Percentiles rank a stretch among this genome's conserved stretches.
Evolutionary conservation across 2,888 invertebrate species (phyloP).

Genomic region (Isotomurus palustris): DNA sequence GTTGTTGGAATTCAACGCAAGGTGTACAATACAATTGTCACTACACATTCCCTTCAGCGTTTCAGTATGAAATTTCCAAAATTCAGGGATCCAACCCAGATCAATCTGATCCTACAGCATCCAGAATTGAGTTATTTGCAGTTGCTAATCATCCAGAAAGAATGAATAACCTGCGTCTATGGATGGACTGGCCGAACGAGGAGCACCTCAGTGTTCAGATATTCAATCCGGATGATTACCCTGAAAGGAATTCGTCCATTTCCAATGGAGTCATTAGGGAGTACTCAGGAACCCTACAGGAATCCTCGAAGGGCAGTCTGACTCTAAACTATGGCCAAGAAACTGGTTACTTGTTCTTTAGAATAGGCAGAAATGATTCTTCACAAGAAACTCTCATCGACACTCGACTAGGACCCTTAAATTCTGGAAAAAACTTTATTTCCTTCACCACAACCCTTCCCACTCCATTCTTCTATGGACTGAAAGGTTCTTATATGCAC

Average conservation of each 20-base stretch:
- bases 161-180: slow-evolving; percentile 25
- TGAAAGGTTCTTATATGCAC: slow-evolving; percentile 31
- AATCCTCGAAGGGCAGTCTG: background rate
- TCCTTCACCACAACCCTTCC: slow-evolving; percentile 33
- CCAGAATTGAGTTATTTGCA: background rate
- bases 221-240: slow-evolving; percentile 20
- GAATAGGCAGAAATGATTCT: slow-evolving; percentile 18
- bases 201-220: slow-evolving; percentile 25
- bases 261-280: background rate
- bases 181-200: slow-evolving; percentile 19
- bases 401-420: slow-evolving; percentile 37
- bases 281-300: background rate
- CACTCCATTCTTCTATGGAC: slow-evolving; percentile 36
- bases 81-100: background rate
- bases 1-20: slow-evolving; percentile 55
- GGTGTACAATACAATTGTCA: slow-evolving; percentile 51
- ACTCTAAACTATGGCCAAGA: slow-evolving; percentile 16
- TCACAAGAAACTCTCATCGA: slow-evolving; percentile 38
- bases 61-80: slow-evolving; percentile 51
- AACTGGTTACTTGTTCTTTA: slow-evolving; percentile 28
- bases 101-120: no score
- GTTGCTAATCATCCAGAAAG: slow-evolving; percentile 7
- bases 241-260: background rate
- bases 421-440: slow-evolving; percentile 12
- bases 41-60: slow-evolving; percentile 55